phyloP scores from a whole-genome alignment of 2,113 vertebrate species.

The Myodes glareolus region DNA sequence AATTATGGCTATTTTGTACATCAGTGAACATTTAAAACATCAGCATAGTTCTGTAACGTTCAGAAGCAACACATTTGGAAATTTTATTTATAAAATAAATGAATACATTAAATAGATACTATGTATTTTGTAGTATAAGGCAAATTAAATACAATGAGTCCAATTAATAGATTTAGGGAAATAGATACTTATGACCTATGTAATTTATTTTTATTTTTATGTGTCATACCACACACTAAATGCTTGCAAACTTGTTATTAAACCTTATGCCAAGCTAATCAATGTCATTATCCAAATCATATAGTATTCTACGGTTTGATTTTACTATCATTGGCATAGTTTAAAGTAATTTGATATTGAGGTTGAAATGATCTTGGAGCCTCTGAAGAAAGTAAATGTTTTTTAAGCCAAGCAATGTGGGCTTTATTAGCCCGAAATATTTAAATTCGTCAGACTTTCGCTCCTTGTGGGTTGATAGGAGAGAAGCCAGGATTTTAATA shows the following conservation, averaged over 20 bases:
- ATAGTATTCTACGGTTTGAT: background rate
- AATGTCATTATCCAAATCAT: background rate
- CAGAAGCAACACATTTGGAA: background rate
- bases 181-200: background rate
- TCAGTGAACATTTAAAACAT: background rate
- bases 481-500: background rate
- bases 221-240: background rate
- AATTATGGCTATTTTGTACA: background rate
- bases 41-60: background rate
- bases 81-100: background rate
- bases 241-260: background rate
- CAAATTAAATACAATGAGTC: background rate
- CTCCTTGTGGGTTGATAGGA: background rate
- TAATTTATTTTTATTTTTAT: background rate
- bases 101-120: background rate
- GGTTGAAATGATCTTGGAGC: background rate
- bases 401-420: background rate
- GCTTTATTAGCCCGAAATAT: slow-evolving; percentile 2
- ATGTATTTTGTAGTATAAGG: background rate
- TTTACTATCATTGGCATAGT: background rate
- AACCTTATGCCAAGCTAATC: background rate
- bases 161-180: background rate
- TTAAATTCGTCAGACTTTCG: background rate
- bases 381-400: background rate
- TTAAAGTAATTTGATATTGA: background rate